These are phyloP conservation scores for Lates calcarifer DNA, from an alignment of 2,113 vertebrate genomes.

Conservation along the genomic window DNA sequence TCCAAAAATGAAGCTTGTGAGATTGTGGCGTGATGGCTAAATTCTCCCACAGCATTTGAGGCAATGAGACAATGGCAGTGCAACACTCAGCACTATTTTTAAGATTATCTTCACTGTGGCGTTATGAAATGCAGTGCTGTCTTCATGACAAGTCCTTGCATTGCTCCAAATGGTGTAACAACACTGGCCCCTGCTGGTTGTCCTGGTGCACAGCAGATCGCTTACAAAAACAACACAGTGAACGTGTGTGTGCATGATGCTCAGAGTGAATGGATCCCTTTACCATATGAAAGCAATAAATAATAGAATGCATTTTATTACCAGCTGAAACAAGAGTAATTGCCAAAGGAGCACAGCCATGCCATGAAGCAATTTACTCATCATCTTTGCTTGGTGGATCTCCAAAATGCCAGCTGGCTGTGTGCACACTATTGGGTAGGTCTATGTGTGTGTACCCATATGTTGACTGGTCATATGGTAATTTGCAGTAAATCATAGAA, in stretches of 20 bases:
- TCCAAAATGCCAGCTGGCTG: conserved; percentile 50
- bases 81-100: conserved; percentile 75
- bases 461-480: conserved; percentile 34
- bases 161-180: conserved; percentile 8
- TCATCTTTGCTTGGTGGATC: conserved; percentile 38
- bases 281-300: conserved; percentile 33
- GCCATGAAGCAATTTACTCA: conserved; percentile 38
- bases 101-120: conserved; percentile 57
- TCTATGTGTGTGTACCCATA: conserved; percentile 33
- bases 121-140: conserved; percentile 62
- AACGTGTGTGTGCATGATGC: neutral
- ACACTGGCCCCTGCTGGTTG: conserved; percentile 72
- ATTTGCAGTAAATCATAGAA: conserved; percentile 41
- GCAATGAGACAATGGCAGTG: conserved; percentile 65
- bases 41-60: conserved; percentile 52
- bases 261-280: neutral
- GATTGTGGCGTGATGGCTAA: conserved; percentile 50
- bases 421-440: conserved; percentile 14
- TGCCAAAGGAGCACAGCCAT: neutral
- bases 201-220: neutral
- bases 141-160: conserved; percentile 24
- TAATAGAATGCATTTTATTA: conserved; percentile 27
- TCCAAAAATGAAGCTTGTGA: conserved; percentile 27
- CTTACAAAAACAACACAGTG: neutral
- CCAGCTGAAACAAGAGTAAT: conserved; percentile 33